A percentile compares a stretch with the other conserved stretches of the same genome.
phyloP scores from a whole-genome alignment of 2,888 invertebrate species.

The Thymelicus sylvestris region DNA sequence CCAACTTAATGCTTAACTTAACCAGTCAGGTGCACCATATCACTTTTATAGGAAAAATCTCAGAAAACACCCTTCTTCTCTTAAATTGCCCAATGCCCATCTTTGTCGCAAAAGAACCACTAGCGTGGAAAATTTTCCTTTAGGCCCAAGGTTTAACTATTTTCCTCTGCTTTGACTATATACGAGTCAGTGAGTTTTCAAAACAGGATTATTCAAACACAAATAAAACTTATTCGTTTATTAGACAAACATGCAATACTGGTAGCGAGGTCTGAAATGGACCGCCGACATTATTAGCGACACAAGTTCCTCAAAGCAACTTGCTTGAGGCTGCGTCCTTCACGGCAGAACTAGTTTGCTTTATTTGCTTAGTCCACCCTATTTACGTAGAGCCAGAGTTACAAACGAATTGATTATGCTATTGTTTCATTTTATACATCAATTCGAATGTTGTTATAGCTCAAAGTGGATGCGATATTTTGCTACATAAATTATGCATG shows the following conservation, averaged over 20 bases:
- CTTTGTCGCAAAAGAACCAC: too few relatives aligned
- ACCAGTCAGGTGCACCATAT: neutral
- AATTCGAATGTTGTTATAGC: neutral
- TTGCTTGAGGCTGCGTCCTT: constrained; percentile 1
- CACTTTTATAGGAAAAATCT: neutral
- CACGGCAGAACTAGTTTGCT: neutral
- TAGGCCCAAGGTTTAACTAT: too few relatives aligned
- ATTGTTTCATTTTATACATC: neutral
- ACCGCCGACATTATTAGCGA: neutral
- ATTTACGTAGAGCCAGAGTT: neutral
- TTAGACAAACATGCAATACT: neutral
- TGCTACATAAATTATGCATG: constrained; percentile 9
- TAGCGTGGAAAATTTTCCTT: too few relatives aligned
- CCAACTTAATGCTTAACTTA: neutral
- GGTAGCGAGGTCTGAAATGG: neutral
- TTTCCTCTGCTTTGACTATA: too few relatives aligned
- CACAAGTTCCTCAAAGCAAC: constrained; percentile 4
- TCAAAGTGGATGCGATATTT: neutral
- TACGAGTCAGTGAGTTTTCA: too few relatives aligned
- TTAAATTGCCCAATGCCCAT: too few relatives aligned
- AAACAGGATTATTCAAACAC: too few relatives aligned
- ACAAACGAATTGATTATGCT: neutral
- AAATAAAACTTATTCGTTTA: too few relatives aligned
- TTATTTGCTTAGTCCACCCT: neutral
- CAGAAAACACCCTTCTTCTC: neutral